Evolutionary conservation across 1,140 invertebrate genomes (phyloP), one percentile per base, ranked within the genome.

Genomic region (Polypedilum pembai): DNA sequence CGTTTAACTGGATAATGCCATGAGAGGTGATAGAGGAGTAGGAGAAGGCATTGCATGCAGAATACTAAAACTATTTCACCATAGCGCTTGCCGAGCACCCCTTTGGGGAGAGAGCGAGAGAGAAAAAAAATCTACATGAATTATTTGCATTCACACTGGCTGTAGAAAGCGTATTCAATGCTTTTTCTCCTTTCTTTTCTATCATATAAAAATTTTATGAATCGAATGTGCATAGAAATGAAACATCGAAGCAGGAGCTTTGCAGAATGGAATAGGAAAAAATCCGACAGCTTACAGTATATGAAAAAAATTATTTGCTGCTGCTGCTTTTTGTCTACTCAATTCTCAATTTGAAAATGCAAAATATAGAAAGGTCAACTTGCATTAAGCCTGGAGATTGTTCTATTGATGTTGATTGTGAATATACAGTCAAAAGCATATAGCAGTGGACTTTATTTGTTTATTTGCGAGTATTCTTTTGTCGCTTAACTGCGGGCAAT

Each of bases 341-440:
- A 56, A 56, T n/a, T 3, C 8, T 8, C 41, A 56, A 56, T 56
- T 56, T 56, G 8, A 56, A 56, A 56, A 56, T 33, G 24, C 24
- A 33, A 15, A 56, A 12, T n/a, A 56, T n/a, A 56, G 12, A 56
- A 56, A 56, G 45, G 45, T 56, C 45, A 56, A 56, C n/a, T 56
- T 3, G 45, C 4, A 12, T 56, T 56, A 10, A 56, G 12, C 45
- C 45, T 56, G 10, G 45, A n/a, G 45, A 56, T 56, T 56, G 45
- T 56, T 56, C 45, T 56, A 56, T 56, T 56, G 45, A 56, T 56
- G 45, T 56, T n/a, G 45, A 56, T 56, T 56, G 45, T 56, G 45
- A 56, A 56, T 15, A n/a, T 15, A 56, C 12, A 56, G 0, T 15
- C n/a, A n/a, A n/a, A n/a, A 56, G n/a, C 15, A 15, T 15, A 56